These are phyloP conservation scores for Sinhomidia bicolor DNA, from an alignment of 2,888 invertebrate genomes.

Conservation along the genomic window DNA sequence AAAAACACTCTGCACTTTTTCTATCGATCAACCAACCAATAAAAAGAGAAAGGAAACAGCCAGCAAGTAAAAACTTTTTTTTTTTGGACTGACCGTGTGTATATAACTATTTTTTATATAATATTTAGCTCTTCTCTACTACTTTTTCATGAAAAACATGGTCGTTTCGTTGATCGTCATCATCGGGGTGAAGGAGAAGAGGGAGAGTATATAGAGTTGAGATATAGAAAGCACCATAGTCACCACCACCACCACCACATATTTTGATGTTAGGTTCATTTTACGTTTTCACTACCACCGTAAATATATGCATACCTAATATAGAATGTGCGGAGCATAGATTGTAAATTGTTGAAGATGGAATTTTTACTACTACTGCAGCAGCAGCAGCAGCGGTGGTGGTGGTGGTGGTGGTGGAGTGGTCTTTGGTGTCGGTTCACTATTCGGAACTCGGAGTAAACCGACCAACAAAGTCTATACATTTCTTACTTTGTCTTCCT, in stretches of 20 bases:
- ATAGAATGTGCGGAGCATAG: not conserved
- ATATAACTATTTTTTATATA: not conserved
- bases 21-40: slow-evolving; percentile 60
- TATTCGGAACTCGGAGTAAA: slow-evolving; percentile 43
- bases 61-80: not conserved
- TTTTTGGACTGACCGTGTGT: not conserved
- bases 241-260: too few species aligned
- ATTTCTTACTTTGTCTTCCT: not conserved
- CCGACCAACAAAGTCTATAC: slow-evolving; percentile 18
- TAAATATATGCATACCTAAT: not conserved
- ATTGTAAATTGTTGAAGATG: not conserved
- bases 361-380: slow-evolving; percentile 8
- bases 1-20: slow-evolving; percentile 56
- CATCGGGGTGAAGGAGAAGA: not conserved
- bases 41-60: not conserved
- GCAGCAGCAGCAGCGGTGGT: slow-evolving; percentile 5
- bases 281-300: not conserved
- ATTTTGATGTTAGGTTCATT: not conserved
- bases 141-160: not conserved
- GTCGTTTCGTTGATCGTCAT: not conserved
- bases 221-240: not conserved
- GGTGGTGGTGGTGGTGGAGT: slow-evolving; percentile 6
- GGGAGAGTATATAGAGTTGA: not conserved
- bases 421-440: slow-evolving; percentile 20
- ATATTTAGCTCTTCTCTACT: not conserved